Percentiles rank a stretch among this genome's conserved stretches.
Evolutionary conservation across 1,140 invertebrate species (phyloP).

Genomic region (Brachionus manjavacas): DNA sequence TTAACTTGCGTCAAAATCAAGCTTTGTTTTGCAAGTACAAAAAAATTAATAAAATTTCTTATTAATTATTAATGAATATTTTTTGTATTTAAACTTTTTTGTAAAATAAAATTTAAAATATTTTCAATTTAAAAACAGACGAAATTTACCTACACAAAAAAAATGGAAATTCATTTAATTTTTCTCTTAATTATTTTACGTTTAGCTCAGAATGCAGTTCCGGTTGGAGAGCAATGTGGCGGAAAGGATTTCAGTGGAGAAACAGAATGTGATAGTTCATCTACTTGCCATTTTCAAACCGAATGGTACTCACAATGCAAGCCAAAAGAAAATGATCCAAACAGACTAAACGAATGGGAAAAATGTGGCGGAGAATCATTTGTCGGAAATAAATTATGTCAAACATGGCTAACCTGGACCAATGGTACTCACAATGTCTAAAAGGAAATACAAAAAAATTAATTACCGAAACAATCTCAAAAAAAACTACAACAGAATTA

Average conservation of each 20-base stretch:
- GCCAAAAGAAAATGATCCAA: not conserved
- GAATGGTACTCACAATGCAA: not conserved
- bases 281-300: not conserved
- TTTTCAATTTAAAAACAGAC: too few species aligned
- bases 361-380: not conserved
- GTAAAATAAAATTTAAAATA: too few species aligned
- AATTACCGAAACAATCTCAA: not conserved
- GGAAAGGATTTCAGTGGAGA: not conserved
- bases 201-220: not conserved
- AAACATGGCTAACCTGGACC: not conserved
- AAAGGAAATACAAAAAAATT: not conserved
- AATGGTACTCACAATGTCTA: not conserved
- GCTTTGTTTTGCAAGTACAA: too few species aligned
- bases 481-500: not conserved
- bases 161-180: not conserved
- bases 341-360: not conserved
- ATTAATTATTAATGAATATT: too few species aligned
- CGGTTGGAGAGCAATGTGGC: not conserved
- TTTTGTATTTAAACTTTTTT: too few species aligned
- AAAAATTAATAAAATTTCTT: too few species aligned
- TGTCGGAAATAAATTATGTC: not conserved
- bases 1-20: too few species aligned
- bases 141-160: too few species aligned
- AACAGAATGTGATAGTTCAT: not conserved
- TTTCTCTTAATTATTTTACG: not conserved